Base-by-base conservation (phyloP, 2,113 vertebrate species). In the Xiphorhynchus elegans region DNA sequence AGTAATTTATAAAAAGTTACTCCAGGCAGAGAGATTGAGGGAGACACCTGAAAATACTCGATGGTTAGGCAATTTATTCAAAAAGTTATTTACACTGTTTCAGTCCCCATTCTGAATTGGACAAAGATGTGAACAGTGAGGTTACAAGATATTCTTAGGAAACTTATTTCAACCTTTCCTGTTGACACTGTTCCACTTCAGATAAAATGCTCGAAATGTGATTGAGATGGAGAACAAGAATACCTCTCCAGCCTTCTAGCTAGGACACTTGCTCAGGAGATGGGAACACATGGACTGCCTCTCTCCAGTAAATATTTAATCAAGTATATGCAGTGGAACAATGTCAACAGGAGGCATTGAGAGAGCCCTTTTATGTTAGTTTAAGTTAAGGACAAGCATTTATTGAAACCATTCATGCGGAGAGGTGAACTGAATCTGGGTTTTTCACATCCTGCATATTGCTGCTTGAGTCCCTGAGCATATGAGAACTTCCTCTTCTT, bases 301-400 rank as follows among this genome's bases (percentile, higher is more conserved):
- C 44, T 66, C 70, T 87, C 40, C 25, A 77, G 72, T 88, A 95
- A 96, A 93, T 96, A 94, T 94, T 96, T 95, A 67, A 93, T 75
- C 72, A 59, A 82, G n/a, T 91, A 60, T 62, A 73, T 49, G 59
- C 49, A 76, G 40, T 82, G 37, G 49, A 88, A 72, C 74, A 64
- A 14, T 70, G 92, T 90, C 90, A 93, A 95, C 78, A 90, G 19
- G 25, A 91, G 67, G 62, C 46, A 35, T 2, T 69, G 31, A 85
- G 73, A 75, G 56, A 68, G 58, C 17, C 24, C 40, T 93, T 82
- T 94, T 49, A 69, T 66, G n/a, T 85, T 70, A 75, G 47, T 55
- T 93, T 83, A 64, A 93, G 56, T 75, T 84, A 79, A 87, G 37
- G 18, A 37, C 28, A 91, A 76, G 28, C 28, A 56, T 87, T 90